Base-by-base conservation (phyloP, 2,888 invertebrate species). In the Theretra japonica region DNA sequence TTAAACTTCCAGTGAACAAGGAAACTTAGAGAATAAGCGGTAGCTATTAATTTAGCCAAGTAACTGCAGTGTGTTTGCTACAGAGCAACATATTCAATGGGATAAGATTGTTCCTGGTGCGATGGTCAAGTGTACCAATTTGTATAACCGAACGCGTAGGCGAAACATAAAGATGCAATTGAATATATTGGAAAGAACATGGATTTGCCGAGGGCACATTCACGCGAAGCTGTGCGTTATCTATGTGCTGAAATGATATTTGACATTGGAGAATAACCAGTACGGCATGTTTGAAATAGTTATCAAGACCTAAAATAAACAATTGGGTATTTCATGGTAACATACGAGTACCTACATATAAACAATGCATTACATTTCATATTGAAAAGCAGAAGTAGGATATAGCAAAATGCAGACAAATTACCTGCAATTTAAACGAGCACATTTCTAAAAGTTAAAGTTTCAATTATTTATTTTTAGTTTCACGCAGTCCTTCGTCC, bases 101-200 rank as follows among this genome's bases (percentile, higher is more conserved):
- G 74, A 82, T 83, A 80, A 82, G 78, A 82, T 78, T 77, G 77
- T 81, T 78, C 76, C 73, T 76, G 73, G 76, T 73, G 78, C 73
- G 73, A 74, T 75, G 82, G 79, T 81, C 83, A 82, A 84, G 82
- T 80, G 82, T 78, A 75, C 78, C 81, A 74, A 87, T 88, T 86
- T 87, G 83, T 86, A 85, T 80, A 75, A 71, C 73, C 68, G 77
- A 76, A 72, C 75, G 75, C 79, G 81, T 83, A 77, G 82, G 86
- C 71, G 82, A 59, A 57, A 28, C 72, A 71, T 72, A 74, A 76
- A 77, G 74, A 74, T 75, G 73, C 70, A 74, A 59, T 69, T 73
- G 74, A 75, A 76, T 70, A 41, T 62, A 70, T 58, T 53, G 53
- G 57, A 72, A 75, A 76, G 73, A 71, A 71, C 23, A 23, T 65